Evolutionary conservation across 2,888 invertebrate genomes (phyloP).

Genomic region (Nomada ferruginata): DNA sequence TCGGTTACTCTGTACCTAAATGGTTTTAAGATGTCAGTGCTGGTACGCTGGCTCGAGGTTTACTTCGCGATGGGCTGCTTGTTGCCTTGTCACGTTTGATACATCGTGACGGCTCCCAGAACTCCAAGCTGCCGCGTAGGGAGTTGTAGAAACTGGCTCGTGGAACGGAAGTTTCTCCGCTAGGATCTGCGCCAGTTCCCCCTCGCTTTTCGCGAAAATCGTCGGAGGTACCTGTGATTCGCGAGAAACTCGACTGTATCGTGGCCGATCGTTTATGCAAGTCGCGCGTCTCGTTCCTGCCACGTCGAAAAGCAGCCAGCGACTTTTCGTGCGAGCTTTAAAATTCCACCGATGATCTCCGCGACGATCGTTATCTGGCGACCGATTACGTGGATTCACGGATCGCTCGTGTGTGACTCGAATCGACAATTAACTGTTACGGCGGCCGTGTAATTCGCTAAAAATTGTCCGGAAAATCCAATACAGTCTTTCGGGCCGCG

Average conservation of each 20-base stretch:
- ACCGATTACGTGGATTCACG: conserved; percentile 49
- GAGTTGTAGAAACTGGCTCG: conserved; percentile 11
- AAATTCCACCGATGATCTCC: conserved; percentile 45
- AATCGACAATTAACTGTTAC: conserved; percentile 46
- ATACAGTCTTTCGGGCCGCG: background rate
- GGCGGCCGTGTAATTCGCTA: conserved; percentile 18
- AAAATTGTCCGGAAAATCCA: background rate
- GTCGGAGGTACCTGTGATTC: background rate
- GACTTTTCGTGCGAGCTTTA: conserved; percentile 27
- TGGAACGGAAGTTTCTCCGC: conserved; percentile 14
- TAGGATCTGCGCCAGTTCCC: background rate
- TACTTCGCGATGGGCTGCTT: conserved; percentile 41
- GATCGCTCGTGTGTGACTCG: conserved; percentile 41
- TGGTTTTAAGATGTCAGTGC: conserved; percentile 67
- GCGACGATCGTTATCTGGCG: conserved; percentile 41
- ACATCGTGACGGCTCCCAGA: conserved; percentile 44
- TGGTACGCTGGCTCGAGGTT: conserved; percentile 53
- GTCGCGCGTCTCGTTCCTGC: too few relatives aligned
- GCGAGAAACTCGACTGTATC: background rate
- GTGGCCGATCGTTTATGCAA: background rate
- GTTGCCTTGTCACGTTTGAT: conserved; percentile 53
- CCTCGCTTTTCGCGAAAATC: background rate
- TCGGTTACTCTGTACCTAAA: conserved; percentile 70
- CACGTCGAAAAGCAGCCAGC: conserved; percentile 15
- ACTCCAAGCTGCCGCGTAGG: conserved; percentile 10